Conservation (phyloP, 2,113 vertebrate species). For the Colius striatus region DNA sequence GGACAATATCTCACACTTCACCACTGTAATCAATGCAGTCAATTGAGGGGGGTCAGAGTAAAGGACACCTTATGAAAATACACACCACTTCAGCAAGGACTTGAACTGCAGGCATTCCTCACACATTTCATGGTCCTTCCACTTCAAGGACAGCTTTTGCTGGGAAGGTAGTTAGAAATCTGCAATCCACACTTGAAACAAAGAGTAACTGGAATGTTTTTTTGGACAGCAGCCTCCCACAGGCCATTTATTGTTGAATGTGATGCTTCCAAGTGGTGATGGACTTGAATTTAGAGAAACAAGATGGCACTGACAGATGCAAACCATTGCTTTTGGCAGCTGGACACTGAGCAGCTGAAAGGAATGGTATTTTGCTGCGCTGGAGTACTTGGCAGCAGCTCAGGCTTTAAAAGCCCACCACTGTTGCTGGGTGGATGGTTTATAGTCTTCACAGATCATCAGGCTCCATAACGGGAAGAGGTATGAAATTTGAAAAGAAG, state of each 20-base stretch:
- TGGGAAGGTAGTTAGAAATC: neutral
- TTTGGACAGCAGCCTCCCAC: neutral
- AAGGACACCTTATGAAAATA: neutral
- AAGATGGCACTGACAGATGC: constrained; percentile 47
- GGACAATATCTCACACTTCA: neutral
- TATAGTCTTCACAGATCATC: neutral
- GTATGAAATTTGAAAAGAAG: neutral
- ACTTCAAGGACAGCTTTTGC: neutral
- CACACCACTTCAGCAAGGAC: fast-evolving
- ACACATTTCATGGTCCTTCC: neutral
- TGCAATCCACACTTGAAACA: neutral
- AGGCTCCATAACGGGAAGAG: neutral
- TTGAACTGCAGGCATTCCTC: neutral
- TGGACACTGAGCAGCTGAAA: constrained; percentile 47
- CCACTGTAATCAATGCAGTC: fast-evolving
- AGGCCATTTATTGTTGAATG: neutral
- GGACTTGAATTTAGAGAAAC: constrained; percentile 5
- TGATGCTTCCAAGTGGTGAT: neutral
- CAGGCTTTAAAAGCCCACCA: neutral
- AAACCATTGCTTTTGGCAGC: constrained; percentile 48
- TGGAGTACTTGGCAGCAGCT: constrained; percentile 14
- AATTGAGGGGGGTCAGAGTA: fast-evolving
- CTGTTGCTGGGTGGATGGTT: neutral
- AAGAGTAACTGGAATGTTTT: neutral
- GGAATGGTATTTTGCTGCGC: neutral